phyloP scores from a whole-genome alignment of 37 sponge, comb jelly and placozoan species.

The Beroe ovata region DNA sequence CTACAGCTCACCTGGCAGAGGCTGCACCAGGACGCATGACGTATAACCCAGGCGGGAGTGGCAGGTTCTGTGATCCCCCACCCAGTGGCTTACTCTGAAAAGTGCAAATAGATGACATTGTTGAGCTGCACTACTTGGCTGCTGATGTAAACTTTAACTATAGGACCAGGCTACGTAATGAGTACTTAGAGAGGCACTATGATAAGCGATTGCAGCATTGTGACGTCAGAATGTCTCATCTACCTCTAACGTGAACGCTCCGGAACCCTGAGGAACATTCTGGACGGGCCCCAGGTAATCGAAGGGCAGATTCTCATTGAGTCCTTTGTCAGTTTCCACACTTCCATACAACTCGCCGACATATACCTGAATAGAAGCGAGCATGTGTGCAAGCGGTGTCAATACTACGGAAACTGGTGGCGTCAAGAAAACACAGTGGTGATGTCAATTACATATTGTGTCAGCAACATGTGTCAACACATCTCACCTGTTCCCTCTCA shows the following conservation, averaged over 20 bases:
- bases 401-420: no score
- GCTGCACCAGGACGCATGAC: constrained; percentile 60
- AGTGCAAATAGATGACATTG: no score
- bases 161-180: no score
- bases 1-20: no score
- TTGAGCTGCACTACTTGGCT: no score
- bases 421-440: no score
- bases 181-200: no score
- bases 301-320: constrained; percentile 37
- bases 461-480: neutral
- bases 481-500: constrained; percentile 17
- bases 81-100: constrained; percentile 57
- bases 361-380: no score
- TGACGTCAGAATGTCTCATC: neutral
- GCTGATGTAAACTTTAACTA: no score
- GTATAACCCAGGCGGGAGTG: constrained; percentile 33
- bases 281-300: constrained; percentile 43
- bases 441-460: no score
- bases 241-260: constrained; percentile 25
- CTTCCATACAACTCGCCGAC: constrained; percentile 38
- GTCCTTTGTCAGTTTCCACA: neutral
- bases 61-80: neutral
- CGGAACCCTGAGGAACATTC: neutral
- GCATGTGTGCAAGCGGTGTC: no score
- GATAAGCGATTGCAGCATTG: no score